Conservation (phyloP, 2,888 invertebrate genomes). For the Drosophila multiciliata region DNA sequence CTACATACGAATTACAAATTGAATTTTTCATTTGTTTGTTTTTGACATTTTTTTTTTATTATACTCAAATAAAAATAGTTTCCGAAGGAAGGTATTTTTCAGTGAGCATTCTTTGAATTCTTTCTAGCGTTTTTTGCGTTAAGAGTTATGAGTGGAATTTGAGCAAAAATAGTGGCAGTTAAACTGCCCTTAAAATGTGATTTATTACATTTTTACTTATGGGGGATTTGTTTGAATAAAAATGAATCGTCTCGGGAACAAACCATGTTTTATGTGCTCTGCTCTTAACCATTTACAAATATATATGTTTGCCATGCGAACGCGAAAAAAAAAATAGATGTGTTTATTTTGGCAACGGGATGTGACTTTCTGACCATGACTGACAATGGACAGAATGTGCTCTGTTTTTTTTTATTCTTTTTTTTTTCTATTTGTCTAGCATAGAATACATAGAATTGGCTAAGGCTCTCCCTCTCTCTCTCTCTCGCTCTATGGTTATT, state of each 20-base stretch:
- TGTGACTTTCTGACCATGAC: conserved; percentile 32
- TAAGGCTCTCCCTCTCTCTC: not conserved
- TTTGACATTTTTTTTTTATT: not conserved
- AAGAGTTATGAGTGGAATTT: conserved; percentile 20
- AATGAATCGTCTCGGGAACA: not conserved
- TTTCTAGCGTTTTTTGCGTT: not conserved
- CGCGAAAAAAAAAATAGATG: not conserved
- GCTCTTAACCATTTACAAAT: conserved; percentile 3
- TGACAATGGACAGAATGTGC: conserved; percentile 16
- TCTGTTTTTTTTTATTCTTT: not conserved
- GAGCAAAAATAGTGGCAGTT: conserved; percentile 29
- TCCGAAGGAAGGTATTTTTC: not conserved
- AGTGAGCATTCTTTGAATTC: not conserved
- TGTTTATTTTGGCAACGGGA: conserved; percentile 6
- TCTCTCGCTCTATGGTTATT: no score
- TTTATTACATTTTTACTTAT: conserved; percentile 40
- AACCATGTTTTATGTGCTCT: not conserved
- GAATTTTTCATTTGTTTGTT: not conserved
- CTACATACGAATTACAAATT: not conserved
- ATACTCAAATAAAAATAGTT: not conserved
- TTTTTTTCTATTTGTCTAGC: not conserved
- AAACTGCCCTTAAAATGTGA: conserved; percentile 17
- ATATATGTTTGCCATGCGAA: conserved; percentile 26
- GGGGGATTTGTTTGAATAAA: conserved; percentile 9
- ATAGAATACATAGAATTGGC: conserved; percentile 44